Evolutionary conservation across 2,797 vertebrate species (phyloP).

Genomic region (Silurus lanzhouensis): DNA sequence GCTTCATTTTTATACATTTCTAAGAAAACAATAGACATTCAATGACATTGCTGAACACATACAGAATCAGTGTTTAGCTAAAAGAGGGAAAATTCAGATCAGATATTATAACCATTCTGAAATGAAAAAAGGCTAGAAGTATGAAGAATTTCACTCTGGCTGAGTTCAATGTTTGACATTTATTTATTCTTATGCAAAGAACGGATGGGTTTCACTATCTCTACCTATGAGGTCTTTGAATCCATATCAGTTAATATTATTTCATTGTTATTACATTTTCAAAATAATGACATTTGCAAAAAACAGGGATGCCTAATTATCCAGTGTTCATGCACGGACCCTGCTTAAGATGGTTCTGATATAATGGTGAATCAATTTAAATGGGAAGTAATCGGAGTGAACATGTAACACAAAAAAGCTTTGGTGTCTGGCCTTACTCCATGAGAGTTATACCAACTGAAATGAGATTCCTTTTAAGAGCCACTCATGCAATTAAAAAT

Average conservation of each 20-base stretch:
- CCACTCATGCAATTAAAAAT: constrained; percentile 58
- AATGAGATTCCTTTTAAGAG: constrained; percentile 67
- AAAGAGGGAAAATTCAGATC: constrained; percentile 6
- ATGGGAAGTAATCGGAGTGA: constrained; percentile 44
- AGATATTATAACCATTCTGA: constrained; percentile 17
- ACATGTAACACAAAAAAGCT: constrained; percentile 54
- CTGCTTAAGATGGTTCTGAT: constrained; percentile 50
- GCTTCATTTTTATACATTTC: background rate
- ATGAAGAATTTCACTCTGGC: background rate
- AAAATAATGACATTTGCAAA: constrained; percentile 44
- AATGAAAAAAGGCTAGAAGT: constrained; percentile 17
- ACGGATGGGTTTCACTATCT: constrained; percentile 44
- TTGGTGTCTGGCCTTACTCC: constrained; percentile 37
- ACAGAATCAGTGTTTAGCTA: constrained; percentile 17
- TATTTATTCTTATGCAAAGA: constrained; percentile 32
- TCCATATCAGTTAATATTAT: constrained; percentile 45
- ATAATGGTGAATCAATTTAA: constrained; percentile 48
- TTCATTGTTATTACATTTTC: constrained; percentile 42
- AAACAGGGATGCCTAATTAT: constrained; percentile 53
- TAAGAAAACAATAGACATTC: background rate
- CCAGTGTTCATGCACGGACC: constrained; percentile 24
- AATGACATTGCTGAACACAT: constrained; percentile 12
- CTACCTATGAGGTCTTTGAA: constrained; percentile 46
- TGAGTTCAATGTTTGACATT: constrained; percentile 34
- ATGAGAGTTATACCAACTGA: constrained; percentile 33